Percentiles rank a stretch among this genome's conserved stretches.
Conservation (phyloP, 2,113 vertebrate genomes). For the Origma solitaria region DNA sequence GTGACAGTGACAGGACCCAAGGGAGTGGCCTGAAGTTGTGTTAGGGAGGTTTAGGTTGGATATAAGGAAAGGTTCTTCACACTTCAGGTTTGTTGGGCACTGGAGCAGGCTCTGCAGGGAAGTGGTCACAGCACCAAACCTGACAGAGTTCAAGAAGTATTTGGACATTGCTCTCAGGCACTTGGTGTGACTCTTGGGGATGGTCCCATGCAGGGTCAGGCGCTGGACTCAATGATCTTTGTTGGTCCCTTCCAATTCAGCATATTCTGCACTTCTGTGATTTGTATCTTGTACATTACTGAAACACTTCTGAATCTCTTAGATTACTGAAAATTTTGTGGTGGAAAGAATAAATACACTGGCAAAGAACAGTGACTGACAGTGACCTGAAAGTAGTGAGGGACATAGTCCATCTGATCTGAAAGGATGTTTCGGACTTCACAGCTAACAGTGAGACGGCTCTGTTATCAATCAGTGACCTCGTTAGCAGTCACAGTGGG, state of each 20-base stretch:
- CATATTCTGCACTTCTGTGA: neutral
- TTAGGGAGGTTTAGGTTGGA: too few relatives aligned
- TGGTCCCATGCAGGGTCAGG: neutral
- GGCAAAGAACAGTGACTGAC: neutral
- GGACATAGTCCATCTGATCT: neutral
- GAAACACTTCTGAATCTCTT: neutral
- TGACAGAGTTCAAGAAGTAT: neutral
- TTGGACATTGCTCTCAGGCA: neutral
- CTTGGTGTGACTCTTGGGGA: too few relatives aligned
- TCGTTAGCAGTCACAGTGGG: neutral
- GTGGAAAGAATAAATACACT: neutral
- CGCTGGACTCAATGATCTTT: neutral
- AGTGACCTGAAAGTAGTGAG: neutral
- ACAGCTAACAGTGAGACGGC: neutral
- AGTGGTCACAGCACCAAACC: neutral
- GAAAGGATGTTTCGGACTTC: neutral
- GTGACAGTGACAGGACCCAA: neutral
- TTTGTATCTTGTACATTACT: neutral
- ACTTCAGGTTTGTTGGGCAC: accelerated
- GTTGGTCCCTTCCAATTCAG: neutral
- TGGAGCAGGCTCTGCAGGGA: neutral
- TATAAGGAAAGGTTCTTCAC: neutral
- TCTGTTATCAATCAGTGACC: neutral
- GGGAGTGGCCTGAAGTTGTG: neutral
- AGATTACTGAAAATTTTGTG: neutral